phyloP scores from a whole-genome alignment of 1,140 invertebrate species.

The Spodoptera frugiperda region DNA sequence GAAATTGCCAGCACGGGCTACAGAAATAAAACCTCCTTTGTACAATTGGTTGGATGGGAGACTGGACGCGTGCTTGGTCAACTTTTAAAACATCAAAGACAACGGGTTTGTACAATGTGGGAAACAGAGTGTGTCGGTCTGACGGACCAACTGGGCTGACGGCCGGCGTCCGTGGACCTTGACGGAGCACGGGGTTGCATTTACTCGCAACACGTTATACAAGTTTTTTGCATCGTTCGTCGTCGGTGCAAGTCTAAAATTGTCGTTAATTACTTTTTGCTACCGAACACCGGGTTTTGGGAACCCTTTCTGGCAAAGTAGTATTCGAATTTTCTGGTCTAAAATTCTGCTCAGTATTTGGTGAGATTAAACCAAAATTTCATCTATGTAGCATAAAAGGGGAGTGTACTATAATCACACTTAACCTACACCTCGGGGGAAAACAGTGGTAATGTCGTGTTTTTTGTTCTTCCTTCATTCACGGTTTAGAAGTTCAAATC shows the following conservation, averaged over 20 bases:
- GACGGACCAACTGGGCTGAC: conserved; percentile 64
- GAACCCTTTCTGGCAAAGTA: no score
- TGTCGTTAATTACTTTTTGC: no score
- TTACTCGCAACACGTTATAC: conserved; percentile 25
- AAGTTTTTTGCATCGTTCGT: conserved; percentile 33
- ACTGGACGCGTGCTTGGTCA: conserved; percentile 24
- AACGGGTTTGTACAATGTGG: conserved; percentile 60
- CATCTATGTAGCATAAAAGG: no score
- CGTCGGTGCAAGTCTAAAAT: no score
- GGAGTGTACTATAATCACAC: no score
- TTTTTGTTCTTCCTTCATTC: conserved; percentile 14
- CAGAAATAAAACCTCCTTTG: conserved; percentile 37
- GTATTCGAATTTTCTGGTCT: no score
- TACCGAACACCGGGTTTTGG: no score
- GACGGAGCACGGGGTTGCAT: conserved; percentile 53
- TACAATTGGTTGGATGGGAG: conserved; percentile 24
- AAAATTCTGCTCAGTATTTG: no score
- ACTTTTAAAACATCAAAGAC: conserved; percentile 52
- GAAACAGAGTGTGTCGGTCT: conserved; percentile 74
- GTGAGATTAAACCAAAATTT: no score
- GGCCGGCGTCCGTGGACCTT: conserved; percentile 63
- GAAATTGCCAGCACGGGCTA: conserved; percentile 43
- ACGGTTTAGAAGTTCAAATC: neutral
- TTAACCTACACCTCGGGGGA: no score
- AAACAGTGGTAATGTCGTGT: neutral